Percentiles rank a stretch among this genome's conserved stretches.
Evolutionary conservation across 2,888 invertebrate genomes (phyloP).

Genomic region (Macrosoma leucophasiata): DNA sequence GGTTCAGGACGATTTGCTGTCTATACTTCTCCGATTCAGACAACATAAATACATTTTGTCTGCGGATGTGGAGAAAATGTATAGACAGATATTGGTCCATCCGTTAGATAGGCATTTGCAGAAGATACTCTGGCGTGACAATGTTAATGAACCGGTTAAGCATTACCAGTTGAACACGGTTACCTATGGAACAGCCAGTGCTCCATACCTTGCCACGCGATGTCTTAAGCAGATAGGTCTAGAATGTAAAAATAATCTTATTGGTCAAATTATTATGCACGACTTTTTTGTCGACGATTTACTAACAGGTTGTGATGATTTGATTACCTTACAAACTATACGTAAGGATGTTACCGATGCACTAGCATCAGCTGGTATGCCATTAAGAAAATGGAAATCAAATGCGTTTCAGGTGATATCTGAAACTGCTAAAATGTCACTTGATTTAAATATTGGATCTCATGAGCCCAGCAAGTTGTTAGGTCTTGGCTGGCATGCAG

Average conservation of each 20-base stretch:
- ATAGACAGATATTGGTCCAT: conserved; percentile 18
- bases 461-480: conserved; percentile 2
- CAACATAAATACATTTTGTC: conserved; percentile 21
- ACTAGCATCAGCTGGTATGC: conserved; percentile 24
- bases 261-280: conserved; percentile 21
- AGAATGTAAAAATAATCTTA: conserved; percentile 18
- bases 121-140: conserved; percentile 24
- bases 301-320: conserved; percentile 16
- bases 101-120: conserved; percentile 13
- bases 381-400: conserved; percentile 27
- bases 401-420: conserved; percentile 16
- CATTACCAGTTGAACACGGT: conserved; percentile 28
- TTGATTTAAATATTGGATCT: conserved; percentile 11
- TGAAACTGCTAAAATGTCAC: conserved; percentile 1
- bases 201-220: conserved; percentile 26
- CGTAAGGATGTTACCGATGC: conserved; percentile 14
- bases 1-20: conserved; percentile 25
- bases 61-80: conserved; percentile 30
- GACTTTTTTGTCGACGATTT: conserved; percentile 28
- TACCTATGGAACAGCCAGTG: conserved; percentile 29
- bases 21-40: conserved; percentile 25
- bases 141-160: conserved; percentile 15
- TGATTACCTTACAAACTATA: conserved; percentile 12
- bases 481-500: conserved; percentile 9
- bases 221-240: conserved; percentile 26